Conservation (phyloP, 2,113 vertebrate genomes). For the Noturus placidus region DNA sequence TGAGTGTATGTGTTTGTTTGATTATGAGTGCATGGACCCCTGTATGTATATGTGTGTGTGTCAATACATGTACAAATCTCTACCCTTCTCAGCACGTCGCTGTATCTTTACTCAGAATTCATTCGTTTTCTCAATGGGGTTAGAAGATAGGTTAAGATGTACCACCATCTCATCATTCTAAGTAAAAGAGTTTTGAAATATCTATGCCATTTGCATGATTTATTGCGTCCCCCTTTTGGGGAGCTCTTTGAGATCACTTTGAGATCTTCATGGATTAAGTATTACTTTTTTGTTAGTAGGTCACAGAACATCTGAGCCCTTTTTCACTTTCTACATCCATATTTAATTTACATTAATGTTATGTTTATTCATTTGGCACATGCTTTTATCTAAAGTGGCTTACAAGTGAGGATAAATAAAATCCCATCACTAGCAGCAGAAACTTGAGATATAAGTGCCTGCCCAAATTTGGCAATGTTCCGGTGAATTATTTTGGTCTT, state of each 20-base stretch:
- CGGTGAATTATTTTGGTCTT: background rate
- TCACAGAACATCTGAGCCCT: background rate
- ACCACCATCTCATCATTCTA: slow-evolving; percentile 1
- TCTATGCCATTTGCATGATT: slow-evolving; percentile 27
- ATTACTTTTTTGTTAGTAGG: slow-evolving; percentile 17
- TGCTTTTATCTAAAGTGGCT: background rate
- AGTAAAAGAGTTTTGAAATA: background rate
- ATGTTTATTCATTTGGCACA: background rate
- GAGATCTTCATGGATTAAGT: slow-evolving; percentile 23
- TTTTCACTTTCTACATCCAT: slow-evolving; percentile 12
- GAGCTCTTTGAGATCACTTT: slow-evolving; percentile 1
- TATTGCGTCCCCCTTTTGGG: background rate
- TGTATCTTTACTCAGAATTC: background rate
- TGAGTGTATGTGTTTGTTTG: background rate
- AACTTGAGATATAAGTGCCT: background rate
- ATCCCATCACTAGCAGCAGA: background rate
- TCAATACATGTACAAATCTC: background rate
- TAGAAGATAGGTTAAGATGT: slow-evolving; percentile 7
- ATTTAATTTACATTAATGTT: background rate
- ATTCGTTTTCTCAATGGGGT: slow-evolving; percentile 10
- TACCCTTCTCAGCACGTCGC: background rate
- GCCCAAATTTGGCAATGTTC: background rate
- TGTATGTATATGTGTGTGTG: background rate
- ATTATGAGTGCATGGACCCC: background rate
- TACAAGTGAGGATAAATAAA: background rate